Evolutionary conservation across 2,888 invertebrate species (phyloP).

Genomic region (Mythimna ferrago): DNA sequence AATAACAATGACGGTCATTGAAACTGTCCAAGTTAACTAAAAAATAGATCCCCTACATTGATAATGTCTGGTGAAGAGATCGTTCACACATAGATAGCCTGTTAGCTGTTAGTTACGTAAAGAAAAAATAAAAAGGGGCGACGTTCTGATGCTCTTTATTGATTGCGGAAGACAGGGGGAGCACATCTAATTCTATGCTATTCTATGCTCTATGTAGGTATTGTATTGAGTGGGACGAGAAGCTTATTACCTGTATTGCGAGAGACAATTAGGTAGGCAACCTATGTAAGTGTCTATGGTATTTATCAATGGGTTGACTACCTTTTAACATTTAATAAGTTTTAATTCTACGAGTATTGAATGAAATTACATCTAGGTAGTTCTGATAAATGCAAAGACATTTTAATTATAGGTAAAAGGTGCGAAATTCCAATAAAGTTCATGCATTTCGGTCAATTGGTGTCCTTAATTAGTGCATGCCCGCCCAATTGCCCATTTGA

Average conservation of each 20-base stretch:
- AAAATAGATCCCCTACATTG: constrained; percentile 57
- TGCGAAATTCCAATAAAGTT: constrained; percentile 32
- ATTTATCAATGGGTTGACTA: neutral
- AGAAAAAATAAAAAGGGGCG: constrained; percentile 68
- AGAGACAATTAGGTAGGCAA: neutral
- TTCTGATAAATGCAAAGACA: neutral
- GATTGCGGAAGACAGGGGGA: constrained; percentile 63
- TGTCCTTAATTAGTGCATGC: constrained; percentile 52
- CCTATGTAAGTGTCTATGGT: neutral
- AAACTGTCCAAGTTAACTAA: constrained; percentile 46
- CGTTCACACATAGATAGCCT: constrained; percentile 55
- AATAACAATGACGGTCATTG: constrained; percentile 13
- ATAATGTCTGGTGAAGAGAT: constrained; percentile 58
- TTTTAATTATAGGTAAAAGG: constrained; percentile 21
- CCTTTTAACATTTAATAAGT: too few species aligned
- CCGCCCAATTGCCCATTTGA: constrained; percentile 48
- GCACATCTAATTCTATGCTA: constrained; percentile 15
- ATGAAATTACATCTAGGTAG: neutral
- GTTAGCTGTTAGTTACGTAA: constrained; percentile 54
- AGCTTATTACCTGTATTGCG: constrained; percentile 3
- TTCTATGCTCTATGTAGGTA: constrained; percentile 28
- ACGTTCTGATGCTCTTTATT: constrained; percentile 67
- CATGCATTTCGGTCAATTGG: constrained; percentile 55
- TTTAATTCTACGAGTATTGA: too few species aligned
- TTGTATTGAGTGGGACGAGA: neutral